Base-by-base conservation (phyloP, 2,113 vertebrate species). In the Rhinolophus ferrumequinum region DNA sequence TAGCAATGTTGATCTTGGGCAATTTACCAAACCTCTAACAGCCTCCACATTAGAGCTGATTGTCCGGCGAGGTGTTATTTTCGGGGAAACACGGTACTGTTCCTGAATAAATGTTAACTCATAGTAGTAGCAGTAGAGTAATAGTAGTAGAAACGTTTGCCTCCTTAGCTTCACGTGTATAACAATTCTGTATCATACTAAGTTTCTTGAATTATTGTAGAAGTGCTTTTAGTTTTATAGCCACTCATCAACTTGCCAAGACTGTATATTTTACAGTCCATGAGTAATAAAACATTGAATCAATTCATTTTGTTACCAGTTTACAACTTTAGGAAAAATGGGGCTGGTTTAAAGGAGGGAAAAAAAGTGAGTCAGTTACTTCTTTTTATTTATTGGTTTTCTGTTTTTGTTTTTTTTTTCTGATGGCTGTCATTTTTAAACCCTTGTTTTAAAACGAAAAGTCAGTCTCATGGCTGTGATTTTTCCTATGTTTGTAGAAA, bases 241-340 rank as follows among this genome's bases (percentile, higher is more conserved):
- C 89, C 66, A 85, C 94, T 96, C 89, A 75, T 94, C 94, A 86
- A 88, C 86, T 96, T 98, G 92, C 92, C 90, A 97, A 95, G 73
- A 89, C 44, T 64, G 1, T 75, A 28, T 92, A 88, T 70, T 94
- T 92, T 93, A 91, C 13, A 90, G 75, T 62, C 75, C 79, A 66
- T 87, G 79, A 89, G 83, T 56, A 92, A 92, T 89, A 93, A 89
- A 96, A 94, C 64, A 88, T 54, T 92, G 77, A 81, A 86, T 96
- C 92, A 87, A 91, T 67, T 95, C 52, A 95, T 88, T 95, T 94
- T 95, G 93, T 83, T 89, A 86, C 77, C 33, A 47, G 89, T 89
- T 97, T 96, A 76, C 4, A 22, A 91, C 79, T 89, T 95, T 3
- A 76, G 90, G 38, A 41, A 54, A 84, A 80, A 82, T 47, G 28